Evolutionary conservation across 1,140 invertebrate species (phyloP), one percentile per base, ranked within the genome.

Genomic region (Papilio aristodemus): DNA sequence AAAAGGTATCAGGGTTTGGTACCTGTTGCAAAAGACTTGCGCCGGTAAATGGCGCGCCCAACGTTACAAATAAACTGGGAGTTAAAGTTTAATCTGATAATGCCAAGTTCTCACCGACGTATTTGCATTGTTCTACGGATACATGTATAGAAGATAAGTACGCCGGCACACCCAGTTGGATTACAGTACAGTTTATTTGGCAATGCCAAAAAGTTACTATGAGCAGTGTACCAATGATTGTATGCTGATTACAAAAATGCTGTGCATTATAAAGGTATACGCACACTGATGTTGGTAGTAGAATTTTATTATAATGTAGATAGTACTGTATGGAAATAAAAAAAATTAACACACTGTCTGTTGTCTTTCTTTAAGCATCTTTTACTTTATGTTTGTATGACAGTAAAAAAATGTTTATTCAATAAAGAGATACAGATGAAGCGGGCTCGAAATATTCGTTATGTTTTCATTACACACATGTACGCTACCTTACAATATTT

Each of bases 81-180:
- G 63, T 50, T 66, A 66, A 66, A 66, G 63, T 66, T 66, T 66
- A 66, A 66, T 66, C 63, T 46, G 63, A 66, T 66, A 66, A 66
- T 66, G 63, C 43, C 63, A 66, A 50, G 63, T 66, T 66, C 63
- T 66, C 63, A 66, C 63, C 63, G 63, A 66, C 63, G 63, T 66
- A 46, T 66, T 66, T 66, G 63, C 63, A 66, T 66, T 66, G 63
- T 66, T 66, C 63, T 46, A 50, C 63, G 62, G 39, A 43, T 41
- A 25, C 39, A 50, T 46, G 22, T n/a, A 50, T 22, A 46, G 3
- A 50, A 50, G n/a, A n/a, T 17, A n/a, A 36, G 54, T 57, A 60
- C 36, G n/a, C 11, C 22, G 63, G 63, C 63, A 66, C 63, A 66
- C 63, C 63, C 27, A 66, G 13, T 43, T 32, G 41, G 63, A 32